Conservation (phyloP, 1,140 invertebrate species). For the Mercenaria mercenaria region DNA sequence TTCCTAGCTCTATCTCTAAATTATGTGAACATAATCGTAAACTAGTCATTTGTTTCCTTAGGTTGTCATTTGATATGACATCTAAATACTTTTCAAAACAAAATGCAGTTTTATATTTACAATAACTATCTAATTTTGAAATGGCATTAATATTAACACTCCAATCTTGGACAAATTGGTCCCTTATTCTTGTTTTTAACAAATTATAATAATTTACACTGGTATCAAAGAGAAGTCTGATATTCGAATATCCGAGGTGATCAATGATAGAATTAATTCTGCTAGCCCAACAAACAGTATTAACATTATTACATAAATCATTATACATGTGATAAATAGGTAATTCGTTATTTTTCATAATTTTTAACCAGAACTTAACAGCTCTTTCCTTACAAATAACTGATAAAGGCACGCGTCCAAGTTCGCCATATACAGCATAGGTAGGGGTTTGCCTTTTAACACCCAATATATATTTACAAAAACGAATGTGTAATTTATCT, state of each 20-base stretch:
- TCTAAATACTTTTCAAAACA: too few species aligned
- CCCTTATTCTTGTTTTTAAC: too few species aligned
- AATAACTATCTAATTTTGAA: too few species aligned
- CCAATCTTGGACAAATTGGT: too few species aligned
- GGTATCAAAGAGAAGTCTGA: too few species aligned
- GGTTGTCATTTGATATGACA: too few species aligned
- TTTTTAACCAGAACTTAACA: conserved; percentile 16
- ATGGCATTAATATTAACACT: too few species aligned
- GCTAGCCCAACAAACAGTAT: not conserved
- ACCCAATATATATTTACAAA: conserved; percentile 34
- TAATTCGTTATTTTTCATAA: not conserved
- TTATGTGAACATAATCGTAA: too few species aligned
- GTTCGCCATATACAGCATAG: conserved; percentile 1
- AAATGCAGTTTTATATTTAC: too few species aligned
- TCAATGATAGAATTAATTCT: not conserved
- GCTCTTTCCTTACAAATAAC: conserved; percentile 26
- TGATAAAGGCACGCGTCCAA: conserved; percentile 32
- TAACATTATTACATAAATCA: conserved; percentile 4
- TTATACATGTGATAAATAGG: conserved; percentile 8
- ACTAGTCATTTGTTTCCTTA: too few species aligned
- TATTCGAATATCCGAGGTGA: not conserved
- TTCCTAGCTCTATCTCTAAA: too few species aligned
- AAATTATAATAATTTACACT: too few species aligned
- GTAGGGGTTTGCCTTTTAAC: conserved; percentile 20
- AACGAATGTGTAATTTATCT: conserved; percentile 39